A percentile compares a stretch with the other conserved stretches of the same genome.
Evolutionary conservation across 1,140 invertebrate species (phyloP).

Genomic region (Sweltsa coloradensis): DNA sequence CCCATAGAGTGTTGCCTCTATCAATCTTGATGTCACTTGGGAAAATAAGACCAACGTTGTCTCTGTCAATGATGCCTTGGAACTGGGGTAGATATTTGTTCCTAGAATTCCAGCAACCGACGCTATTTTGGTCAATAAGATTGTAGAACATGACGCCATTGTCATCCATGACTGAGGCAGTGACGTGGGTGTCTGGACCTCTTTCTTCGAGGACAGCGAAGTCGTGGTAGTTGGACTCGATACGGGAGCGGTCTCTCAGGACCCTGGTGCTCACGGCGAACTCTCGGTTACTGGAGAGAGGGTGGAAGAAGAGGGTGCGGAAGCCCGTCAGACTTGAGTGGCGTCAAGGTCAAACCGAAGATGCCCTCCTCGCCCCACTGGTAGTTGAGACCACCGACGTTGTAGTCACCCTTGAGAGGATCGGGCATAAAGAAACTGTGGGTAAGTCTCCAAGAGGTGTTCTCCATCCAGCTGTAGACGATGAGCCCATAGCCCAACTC

Average conservation of each 20-base stretch:
- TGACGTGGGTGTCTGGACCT: constrained; percentile 51
- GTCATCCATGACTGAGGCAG: constrained; percentile 55
- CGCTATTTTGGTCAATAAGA: constrained; percentile 62
- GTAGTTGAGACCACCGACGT: constrained; percentile 44
- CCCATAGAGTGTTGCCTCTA: constrained; percentile 47
- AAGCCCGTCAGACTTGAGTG: constrained; percentile 47
- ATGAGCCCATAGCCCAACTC: constrained; percentile 68
- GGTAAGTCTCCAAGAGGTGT: constrained; percentile 57
- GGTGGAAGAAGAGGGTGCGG: constrained; percentile 61
- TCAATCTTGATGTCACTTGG: constrained; percentile 67
- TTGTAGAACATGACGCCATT: constrained; percentile 61
- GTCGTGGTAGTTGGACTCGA: constrained; percentile 51
- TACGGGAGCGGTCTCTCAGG: constrained; percentile 24
- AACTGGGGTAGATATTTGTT: constrained; percentile 43
- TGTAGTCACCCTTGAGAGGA: constrained; percentile 44
- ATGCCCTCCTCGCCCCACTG: constrained; percentile 72
- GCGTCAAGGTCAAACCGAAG: constrained; percentile 61
- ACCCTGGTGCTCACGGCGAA: constrained; percentile 63
- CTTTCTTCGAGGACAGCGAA: constrained; percentile 49
- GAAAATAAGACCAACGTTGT: constrained; percentile 61
- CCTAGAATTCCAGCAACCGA: constrained; percentile 66
- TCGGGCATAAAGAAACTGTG: constrained; percentile 70
- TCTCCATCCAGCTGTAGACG: constrained; percentile 57
- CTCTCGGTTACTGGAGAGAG: constrained; percentile 58
- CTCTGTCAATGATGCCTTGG: constrained; percentile 49